Conservation (phyloP, 2,888 invertebrate species). For the Drosophila koepferae region DNA sequence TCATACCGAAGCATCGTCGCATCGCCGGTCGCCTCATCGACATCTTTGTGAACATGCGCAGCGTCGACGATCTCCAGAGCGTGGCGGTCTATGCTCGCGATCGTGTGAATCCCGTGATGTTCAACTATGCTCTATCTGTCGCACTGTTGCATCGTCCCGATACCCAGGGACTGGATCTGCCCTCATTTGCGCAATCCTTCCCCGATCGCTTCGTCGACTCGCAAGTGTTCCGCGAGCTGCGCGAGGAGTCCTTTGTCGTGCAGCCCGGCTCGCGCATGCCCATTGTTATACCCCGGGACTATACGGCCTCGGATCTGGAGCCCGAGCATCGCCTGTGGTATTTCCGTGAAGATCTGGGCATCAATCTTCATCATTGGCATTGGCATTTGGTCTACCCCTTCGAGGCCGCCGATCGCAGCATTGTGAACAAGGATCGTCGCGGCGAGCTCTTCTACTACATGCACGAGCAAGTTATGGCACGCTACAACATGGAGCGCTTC, state of each 20-base stretch:
- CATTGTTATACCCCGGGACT: slow-evolving; percentile 88
- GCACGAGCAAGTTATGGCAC: slow-evolving; percentile 88
- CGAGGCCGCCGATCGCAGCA: slow-evolving; percentile 87
- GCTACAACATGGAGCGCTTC: slow-evolving; percentile 91
- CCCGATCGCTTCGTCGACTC: slow-evolving; percentile 89
- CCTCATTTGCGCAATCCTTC: slow-evolving; percentile 88
- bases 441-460: slow-evolving; percentile 93
- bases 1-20: slow-evolving; percentile 89
- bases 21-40: slow-evolving; percentile 89
- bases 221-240: slow-evolving; percentile 87
- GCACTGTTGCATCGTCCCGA: slow-evolving; percentile 89
- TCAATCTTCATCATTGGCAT: slow-evolving; percentile 87
- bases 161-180: slow-evolving; percentile 87
- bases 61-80: slow-evolving; percentile 89
- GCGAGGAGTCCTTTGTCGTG: slow-evolving; percentile 87
- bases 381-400: slow-evolving; percentile 91
- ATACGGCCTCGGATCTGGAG: slow-evolving; percentile 90
- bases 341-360: slow-evolving; percentile 87
- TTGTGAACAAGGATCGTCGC: slow-evolving; percentile 89
- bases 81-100: slow-evolving; percentile 90
- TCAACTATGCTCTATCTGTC: slow-evolving; percentile 92
- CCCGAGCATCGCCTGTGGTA: slow-evolving; percentile 89
- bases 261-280: slow-evolving; percentile 88
- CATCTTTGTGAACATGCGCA: slow-evolving; percentile 90
- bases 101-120: slow-evolving; percentile 91